Evolutionary conservation across 92 coral and sea anemone species (phyloP).

Genomic region (Phymanthus crucifer): DNA sequence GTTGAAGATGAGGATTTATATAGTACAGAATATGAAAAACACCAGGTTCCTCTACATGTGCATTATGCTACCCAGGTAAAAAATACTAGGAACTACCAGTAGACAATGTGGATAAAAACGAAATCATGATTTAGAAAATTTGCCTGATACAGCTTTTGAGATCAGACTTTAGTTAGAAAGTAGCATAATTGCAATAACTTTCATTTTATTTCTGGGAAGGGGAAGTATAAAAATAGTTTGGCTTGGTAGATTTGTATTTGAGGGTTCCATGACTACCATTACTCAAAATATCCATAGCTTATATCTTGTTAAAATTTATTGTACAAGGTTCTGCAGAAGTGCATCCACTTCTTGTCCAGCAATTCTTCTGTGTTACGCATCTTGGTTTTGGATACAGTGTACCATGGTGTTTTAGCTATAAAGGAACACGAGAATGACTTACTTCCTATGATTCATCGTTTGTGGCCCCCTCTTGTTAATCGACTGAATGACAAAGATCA

Average conservation of each 20-base stretch:
- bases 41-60: constrained; percentile 77
- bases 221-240: too few species aligned
- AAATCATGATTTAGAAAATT: too few species aligned
- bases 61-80: constrained; percentile 75
- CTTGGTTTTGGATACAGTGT: constrained; percentile 78
- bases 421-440: constrained; percentile 70
- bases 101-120: too few species aligned
- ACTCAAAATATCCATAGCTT: too few species aligned
- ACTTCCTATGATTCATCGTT: constrained; percentile 90
- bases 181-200: too few species aligned
- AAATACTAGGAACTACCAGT: too few species aligned
- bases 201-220: too few species aligned
- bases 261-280: too few species aligned
- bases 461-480: constrained; percentile 87
- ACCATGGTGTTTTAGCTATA: constrained; percentile 66
- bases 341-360: constrained; percentile 83
- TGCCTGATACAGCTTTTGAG: too few species aligned
- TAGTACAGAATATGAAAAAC: constrained; percentile 64
- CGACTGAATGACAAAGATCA: constrained; percentile 81
- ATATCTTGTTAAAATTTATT: neutral
- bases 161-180: too few species aligned
- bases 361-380: constrained; percentile 76
- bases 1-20: constrained; percentile 58
- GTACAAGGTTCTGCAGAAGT: constrained; percentile 84
- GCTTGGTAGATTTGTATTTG: too few species aligned